Evolutionary conservation across 2,797 vertebrate genomes (phyloP).

Genomic region (Sphaeramia orbicularis): DNA sequence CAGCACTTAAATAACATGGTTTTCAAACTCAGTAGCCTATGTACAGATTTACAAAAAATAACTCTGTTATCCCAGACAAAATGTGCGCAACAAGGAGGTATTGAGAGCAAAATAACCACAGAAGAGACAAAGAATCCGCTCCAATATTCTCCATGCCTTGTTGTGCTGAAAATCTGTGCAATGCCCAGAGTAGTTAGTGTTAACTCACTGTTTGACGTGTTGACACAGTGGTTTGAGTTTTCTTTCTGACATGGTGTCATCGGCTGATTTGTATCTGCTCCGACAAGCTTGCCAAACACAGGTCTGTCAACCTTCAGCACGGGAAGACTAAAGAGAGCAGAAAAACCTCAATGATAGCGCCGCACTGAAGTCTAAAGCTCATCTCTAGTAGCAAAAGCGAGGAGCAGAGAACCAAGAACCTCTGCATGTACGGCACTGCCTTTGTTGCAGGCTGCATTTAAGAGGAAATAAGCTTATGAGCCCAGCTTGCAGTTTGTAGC

Average conservation of each 20-base stretch:
- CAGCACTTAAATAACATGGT: slow-evolving; percentile 71
- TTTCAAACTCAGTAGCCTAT: slow-evolving; percentile 70
- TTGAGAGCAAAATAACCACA: slow-evolving; percentile 62
- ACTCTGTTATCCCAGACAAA: slow-evolving; percentile 56
- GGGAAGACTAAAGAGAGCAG: slow-evolving; percentile 51
- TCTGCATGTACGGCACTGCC: slow-evolving; percentile 79
- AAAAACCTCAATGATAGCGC: slow-evolving; percentile 65
- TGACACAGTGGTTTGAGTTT: slow-evolving; percentile 66
- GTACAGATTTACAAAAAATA: slow-evolving; percentile 82
- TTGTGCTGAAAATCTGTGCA: slow-evolving; percentile 59
- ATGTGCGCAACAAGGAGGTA: slow-evolving; percentile 69
- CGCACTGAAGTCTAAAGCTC: slow-evolving; percentile 73
- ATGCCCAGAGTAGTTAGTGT: slow-evolving; percentile 50
- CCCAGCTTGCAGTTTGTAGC: slow-evolving; percentile 20
- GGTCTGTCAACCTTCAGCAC: slow-evolving; percentile 61
- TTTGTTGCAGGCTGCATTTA: slow-evolving; percentile 71
- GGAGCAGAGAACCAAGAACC: slow-evolving; percentile 79
- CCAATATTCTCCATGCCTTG: slow-evolving; percentile 42
- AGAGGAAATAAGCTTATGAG: slow-evolving; percentile 63
- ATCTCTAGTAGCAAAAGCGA: slow-evolving; percentile 75
- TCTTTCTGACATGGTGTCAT: slow-evolving; percentile 52
- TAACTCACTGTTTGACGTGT: slow-evolving; percentile 57
- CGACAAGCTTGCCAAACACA: slow-evolving; percentile 59
- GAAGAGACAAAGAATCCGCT: slow-evolving; percentile 52
- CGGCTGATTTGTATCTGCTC: slow-evolving; percentile 60